Evolutionary conservation across 2,888 invertebrate genomes (phyloP).

Genomic region (Macrosiphum euphorbiae): DNA sequence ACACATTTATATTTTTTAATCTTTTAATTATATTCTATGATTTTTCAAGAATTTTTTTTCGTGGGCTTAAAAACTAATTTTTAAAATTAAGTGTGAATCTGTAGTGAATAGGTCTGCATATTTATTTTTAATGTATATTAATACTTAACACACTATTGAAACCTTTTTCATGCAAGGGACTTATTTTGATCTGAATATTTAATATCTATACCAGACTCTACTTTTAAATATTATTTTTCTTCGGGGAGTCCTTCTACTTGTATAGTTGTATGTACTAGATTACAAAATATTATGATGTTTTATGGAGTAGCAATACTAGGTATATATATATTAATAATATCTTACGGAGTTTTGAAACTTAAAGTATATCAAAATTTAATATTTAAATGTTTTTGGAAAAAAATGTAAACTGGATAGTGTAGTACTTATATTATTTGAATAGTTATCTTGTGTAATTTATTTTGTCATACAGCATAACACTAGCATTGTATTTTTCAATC

Average conservation of each 20-base stretch:
- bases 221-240: not conserved
- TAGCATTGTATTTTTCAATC: not conserved
- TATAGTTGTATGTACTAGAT: not conserved
- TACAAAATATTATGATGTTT: not conserved
- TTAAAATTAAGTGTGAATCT: not conserved
- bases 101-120: slow-evolving; percentile 4
- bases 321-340: not conserved
- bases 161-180: not conserved
- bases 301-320: not conserved
- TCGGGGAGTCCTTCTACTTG: not conserved
- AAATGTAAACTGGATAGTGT: not conserved
- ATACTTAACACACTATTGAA: not conserved
- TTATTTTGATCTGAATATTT: not conserved
- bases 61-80: not conserved
- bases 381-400: not conserved
- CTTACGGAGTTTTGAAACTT: not conserved
- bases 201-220: not conserved
- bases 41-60: not conserved
- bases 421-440: not conserved
- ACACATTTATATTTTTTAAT: not conserved
- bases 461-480: not conserved
- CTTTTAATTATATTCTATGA: not conserved
- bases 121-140: slow-evolving; percentile 27
- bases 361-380: not conserved
- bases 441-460: not conserved